These are phyloP conservation scores for Spizaetus ornatus DNA, from an alignment of 2,113 vertebrate genomes.

Conservation along the genomic window DNA sequence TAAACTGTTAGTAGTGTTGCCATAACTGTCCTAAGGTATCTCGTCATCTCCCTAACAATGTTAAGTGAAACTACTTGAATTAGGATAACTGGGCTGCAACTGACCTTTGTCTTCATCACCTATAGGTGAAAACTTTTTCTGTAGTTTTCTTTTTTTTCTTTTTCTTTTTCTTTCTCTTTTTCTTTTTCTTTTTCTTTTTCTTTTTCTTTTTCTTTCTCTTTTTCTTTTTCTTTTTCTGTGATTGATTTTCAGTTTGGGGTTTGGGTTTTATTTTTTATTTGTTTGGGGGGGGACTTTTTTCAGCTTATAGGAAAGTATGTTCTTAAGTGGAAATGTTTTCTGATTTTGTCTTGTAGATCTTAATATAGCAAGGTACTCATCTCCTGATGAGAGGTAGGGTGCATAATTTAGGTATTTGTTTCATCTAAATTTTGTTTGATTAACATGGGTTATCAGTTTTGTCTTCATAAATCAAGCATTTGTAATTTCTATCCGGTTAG, in stretches of 20 bases:
- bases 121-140: not conserved
- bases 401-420: not conserved
- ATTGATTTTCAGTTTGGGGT: not conserved
- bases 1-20: not conserved
- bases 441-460: not conserved
- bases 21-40: not conserved
- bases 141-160: rapidly evolving
- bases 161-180: no score
- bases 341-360: not conserved
- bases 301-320: not conserved
- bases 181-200: not conserved
- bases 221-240: not conserved
- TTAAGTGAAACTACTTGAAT: not conserved
- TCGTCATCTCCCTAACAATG: rapidly evolving
- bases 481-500: not conserved
- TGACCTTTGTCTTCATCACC: not conserved
- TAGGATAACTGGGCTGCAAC: not conserved
- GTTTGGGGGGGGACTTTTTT: rapidly evolving
- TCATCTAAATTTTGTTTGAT: not conserved
- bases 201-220: no score
- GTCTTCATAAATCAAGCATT: not conserved
- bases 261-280: not conserved
- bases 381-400: not conserved
- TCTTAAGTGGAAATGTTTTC: not conserved
- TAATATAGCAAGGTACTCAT: not conserved